Conservation (phyloP, 2,113 vertebrate species). For the Pachypanchax playfairii region DNA sequence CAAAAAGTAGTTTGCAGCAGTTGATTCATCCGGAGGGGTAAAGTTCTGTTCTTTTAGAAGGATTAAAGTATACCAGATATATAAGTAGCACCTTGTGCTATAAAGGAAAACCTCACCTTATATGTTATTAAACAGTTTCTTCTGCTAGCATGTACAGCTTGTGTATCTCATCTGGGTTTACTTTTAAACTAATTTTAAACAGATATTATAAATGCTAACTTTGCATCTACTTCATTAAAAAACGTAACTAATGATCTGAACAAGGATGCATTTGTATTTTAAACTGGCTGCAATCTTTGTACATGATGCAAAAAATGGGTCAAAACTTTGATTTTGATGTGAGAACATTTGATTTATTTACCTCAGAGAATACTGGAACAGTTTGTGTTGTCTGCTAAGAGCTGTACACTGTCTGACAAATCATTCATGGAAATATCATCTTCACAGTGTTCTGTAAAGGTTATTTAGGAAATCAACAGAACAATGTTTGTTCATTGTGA, state of each 20-base stretch:
- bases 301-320: neutral
- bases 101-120: no score
- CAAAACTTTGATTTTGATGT: conserved; percentile 12
- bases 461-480: neutral
- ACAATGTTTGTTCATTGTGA: neutral
- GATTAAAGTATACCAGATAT: no score
- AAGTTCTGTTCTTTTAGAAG: no score
- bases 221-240: no score
- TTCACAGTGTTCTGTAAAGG: neutral
- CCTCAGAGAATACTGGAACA: conserved; percentile 3
- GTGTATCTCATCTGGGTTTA: no score
- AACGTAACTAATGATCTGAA: conserved; percentile 1
- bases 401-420: neutral
- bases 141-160: no score
- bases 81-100: no score
- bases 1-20: no score
- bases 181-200: no score
- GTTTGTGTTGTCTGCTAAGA: conserved; percentile 3
- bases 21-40: no score
- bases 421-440: conserved; percentile 3
- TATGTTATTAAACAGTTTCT: no score
- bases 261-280: neutral
- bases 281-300: neutral
- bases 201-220: no score
- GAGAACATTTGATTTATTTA: conserved; percentile 20